A percentile compares a stretch with the other conserved stretches of the same genome.
Conservation (phyloP, 53 echinoderm and acorn worm species). For the Echinometra lucunter region DNA sequence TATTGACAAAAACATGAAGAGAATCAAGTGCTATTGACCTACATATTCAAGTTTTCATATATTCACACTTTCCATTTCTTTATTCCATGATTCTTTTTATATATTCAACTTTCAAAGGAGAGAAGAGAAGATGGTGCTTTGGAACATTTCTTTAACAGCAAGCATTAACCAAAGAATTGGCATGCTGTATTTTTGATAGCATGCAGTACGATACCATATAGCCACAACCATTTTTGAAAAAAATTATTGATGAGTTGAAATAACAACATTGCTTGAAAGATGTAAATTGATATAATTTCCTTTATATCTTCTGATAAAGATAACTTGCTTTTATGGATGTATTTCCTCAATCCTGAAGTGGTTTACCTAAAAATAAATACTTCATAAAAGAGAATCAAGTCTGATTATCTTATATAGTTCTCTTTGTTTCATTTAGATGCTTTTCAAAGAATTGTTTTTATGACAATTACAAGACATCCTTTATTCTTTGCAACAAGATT, state of each 20-base stretch:
- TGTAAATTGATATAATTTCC: too few relatives aligned
- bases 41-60: constrained; percentile 57
- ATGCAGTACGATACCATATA: neutral
- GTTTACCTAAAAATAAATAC: neutral
- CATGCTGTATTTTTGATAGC: neutral
- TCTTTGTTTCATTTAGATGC: neutral
- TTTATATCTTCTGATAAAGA: too few relatives aligned
- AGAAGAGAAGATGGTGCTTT: neutral
- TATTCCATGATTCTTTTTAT: neutral
- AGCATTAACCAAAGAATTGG: neutral
- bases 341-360: neutral
- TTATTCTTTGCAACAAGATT: neutral
- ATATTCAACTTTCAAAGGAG: neutral
- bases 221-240: neutral
- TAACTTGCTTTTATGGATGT: too few relatives aligned
- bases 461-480: neutral
- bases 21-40: constrained; percentile 65
- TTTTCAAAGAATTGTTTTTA: neutral
- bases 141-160: neutral
- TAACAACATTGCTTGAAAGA: too few relatives aligned
- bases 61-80: neutral
- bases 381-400: neutral
- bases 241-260: neutral
- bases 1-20: constrained; percentile 53
- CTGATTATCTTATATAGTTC: neutral